These are phyloP conservation scores for Cosmia trapezina DNA, from an alignment of 2,888 invertebrate genomes.

Conservation along the genomic window DNA sequence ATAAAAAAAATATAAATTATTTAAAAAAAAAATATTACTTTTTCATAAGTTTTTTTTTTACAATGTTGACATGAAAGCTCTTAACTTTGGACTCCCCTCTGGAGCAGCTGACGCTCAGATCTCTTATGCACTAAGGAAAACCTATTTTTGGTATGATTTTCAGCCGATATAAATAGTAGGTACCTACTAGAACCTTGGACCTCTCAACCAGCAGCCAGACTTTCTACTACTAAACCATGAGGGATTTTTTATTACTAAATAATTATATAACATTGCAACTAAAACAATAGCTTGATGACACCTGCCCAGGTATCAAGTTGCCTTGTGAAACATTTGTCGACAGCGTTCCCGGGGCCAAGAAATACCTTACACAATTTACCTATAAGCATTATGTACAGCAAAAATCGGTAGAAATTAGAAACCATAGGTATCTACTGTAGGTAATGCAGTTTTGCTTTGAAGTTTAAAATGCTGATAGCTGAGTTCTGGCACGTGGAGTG, in stretches of 20 bases:
- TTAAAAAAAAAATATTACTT: no score
- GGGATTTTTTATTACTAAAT: background rate
- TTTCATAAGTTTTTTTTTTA: no score
- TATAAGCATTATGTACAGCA: slow-evolving; percentile 59
- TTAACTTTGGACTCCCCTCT: no score
- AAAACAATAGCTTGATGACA: slow-evolving; percentile 69
- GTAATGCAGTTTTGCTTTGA: slow-evolving; percentile 47
- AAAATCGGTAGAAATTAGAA: slow-evolving; percentile 59
- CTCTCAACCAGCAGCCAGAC: background rate
- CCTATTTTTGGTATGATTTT: background rate
- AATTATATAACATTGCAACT: background rate
- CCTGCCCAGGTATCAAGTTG: slow-evolving; percentile 81
- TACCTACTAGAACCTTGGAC: background rate
- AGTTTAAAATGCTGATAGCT: slow-evolving; percentile 44
- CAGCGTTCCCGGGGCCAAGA: slow-evolving; percentile 81
- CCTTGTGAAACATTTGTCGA: slow-evolving; percentile 84
- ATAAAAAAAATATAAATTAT: no score
- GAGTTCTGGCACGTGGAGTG: slow-evolving; percentile 45
- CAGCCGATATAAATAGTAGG: no score
- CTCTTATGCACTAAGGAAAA: no score
- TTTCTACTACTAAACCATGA: background rate
- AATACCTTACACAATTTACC: slow-evolving; percentile 74
- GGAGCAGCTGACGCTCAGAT: no score
- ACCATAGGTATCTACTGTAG: slow-evolving; percentile 35
- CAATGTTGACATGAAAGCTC: no score